These are phyloP conservation scores for Mesoclemmys tuberculata DNA, from an alignment of 2,113 vertebrate genomes.

Conservation along the genomic window DNA sequence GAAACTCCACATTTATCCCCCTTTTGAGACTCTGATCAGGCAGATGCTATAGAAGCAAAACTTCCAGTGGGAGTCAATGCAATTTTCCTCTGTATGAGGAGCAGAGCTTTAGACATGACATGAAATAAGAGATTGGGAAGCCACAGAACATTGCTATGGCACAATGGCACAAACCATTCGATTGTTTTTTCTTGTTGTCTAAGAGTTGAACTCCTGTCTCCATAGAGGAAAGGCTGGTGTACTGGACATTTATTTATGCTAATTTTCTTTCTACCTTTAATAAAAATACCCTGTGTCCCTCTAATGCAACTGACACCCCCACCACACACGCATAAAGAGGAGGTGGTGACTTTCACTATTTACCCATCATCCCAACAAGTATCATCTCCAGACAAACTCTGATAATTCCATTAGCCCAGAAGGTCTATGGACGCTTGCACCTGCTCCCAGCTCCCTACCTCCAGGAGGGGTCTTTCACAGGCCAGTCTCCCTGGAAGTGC, in stretches of 20 bases:
- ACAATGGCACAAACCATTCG: neutral
- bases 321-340: neutral
- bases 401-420: neutral
- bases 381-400: too few relatives aligned
- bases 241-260: neutral
- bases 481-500: fast-evolving
- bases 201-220: neutral
- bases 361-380: fast-evolving
- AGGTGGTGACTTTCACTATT: neutral
- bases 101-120: fast-evolving
- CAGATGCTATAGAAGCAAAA: neutral
- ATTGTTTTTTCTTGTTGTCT: neutral
- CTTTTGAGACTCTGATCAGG: neutral
- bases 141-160: neutral
- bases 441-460: fast-evolving
- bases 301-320: neutral
- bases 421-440: fast-evolving
- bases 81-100: fast-evolving
- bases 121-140: fast-evolving
- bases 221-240: neutral
- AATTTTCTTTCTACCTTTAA: neutral
- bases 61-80: fast-evolving
- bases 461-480: fast-evolving
- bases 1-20: fast-evolving
- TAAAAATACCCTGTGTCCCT: neutral